Base-by-base conservation (phyloP, 2,888 invertebrate genomes). In the Tridacna crocea region DNA sequence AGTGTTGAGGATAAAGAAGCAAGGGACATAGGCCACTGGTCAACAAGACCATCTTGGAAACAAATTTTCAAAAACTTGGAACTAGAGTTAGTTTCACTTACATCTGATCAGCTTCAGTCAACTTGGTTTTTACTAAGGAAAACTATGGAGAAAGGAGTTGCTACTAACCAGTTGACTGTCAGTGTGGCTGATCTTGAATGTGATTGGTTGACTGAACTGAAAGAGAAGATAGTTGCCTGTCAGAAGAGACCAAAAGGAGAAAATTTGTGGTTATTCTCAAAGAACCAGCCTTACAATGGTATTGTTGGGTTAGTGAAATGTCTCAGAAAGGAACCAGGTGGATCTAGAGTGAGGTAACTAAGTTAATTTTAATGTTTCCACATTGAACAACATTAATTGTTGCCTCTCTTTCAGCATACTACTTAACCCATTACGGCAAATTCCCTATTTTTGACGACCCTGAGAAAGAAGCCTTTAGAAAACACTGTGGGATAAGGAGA, bases 221-320 rank as follows among this genome's bases (percentile, higher is more conserved):
- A 98, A 94, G 95, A 95, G 0, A 96, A 97, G 0, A 92, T 99
- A 93, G 96, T 96, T 83, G 96, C 96, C 95, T 96, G 72, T 96
- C 93, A 94, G 26, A 82, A 89, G 6, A 96, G 96, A 89, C 92
- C 93, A 19, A 92, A 91, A 46, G 95, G 92, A 79, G 92, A 94
- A 75, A 94, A 94, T 66, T 89, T 95, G 55, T 95, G 95, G 95
- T 90, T 97, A 51, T 96, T 97, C 75, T 96, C 96, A 81, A 96
- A 96, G 92, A 96, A 96, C 90, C 96, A 96, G 90, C 95, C 96
- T 82, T 94, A 96, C 51, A 96, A 96, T 93, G 99, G 99, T 15
- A 95, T 97, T 84, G 95, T 98, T 77, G 99, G 99, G 72, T 95
- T 99, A 93, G 96, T 97, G 92, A 97, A 98, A 92, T 99, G 99